A percentile compares a stretch with the other conserved stretches of the same genome.
Evolutionary conservation across 2,888 invertebrate species (phyloP).

Genomic region (Chorisops tibialis): DNA sequence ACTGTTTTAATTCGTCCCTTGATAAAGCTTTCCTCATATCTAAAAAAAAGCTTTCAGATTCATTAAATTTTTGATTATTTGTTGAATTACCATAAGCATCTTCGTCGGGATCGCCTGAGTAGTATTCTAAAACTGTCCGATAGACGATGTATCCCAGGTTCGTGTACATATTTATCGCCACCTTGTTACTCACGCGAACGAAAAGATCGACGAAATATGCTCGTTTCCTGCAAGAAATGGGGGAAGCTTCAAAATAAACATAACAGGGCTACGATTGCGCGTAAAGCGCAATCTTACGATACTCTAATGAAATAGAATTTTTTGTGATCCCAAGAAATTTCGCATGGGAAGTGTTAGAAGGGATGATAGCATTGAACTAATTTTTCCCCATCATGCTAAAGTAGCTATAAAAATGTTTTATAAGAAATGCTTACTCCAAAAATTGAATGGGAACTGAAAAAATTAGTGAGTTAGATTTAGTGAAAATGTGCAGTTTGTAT

Average conservation of each 20-base stretch:
- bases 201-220: conserved; percentile 98
- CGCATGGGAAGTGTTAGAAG: too few relatives aligned
- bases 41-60: conserved; percentile 53
- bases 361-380: too few relatives aligned
- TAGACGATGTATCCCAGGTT: conserved; percentile 95
- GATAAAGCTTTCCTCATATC: conserved; percentile 99
- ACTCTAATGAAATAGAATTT: too few relatives aligned
- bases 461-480: too few relatives aligned
- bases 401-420: too few relatives aligned
- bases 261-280: too few relatives aligned
- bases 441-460: too few relatives aligned
- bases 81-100: conserved; percentile 85
- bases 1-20: conserved; percentile 85
- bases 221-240: conserved; percentile 69
- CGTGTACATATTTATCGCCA: conserved; percentile 97
- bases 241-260: background rate
- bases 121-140: conserved; percentile 94
- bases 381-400: too few relatives aligned
- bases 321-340: too few relatives aligned
- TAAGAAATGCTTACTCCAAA: too few relatives aligned
- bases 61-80: conserved; percentile 16
- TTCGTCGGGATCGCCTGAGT: conserved; percentile 96
- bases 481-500: too few relatives aligned
- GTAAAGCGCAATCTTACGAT: too few relatives aligned
- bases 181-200: conserved; percentile 94